Evolutionary conservation across 1,140 invertebrate genomes (phyloP), one percentile per base, ranked within the genome.

Genomic region (Zaprionus ornatus): DNA sequence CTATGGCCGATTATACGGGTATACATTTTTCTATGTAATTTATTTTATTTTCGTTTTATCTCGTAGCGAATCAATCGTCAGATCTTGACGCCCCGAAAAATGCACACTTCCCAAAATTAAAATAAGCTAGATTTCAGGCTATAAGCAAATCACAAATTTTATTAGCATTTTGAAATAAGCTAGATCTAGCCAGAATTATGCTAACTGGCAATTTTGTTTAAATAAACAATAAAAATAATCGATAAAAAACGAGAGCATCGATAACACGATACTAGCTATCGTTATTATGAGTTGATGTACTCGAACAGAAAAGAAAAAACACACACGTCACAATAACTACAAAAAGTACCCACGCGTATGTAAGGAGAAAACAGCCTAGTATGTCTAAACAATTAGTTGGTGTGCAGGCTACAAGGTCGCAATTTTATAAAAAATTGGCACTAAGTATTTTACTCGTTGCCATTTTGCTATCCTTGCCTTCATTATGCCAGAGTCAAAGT

Each of bases 321-420:
- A 87, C 74, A 87, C 84, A 87, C 84, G 84, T 87, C 84, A 87
- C 84, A 84, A 78, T 52, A 72, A 59, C 62, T 63, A 66, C 45
- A 54, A 65, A 40, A 57, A 35, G 69, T 62, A 52, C 60, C 37
- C 35, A 67, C 80, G 70, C 69, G 68, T 55, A 52, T 54, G 13
- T 64, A 29, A 25, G 17, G 7, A 19, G 23, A 54, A 71, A 23
- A 40, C 3, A 10, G 25, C 29, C 37, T 29, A 76, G 35, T 42
- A 88, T 88, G 85, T 68, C 66, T 17, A 88, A 85, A 61, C 79
- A 88, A 74, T 56, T 90, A 63, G 67, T 67, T 54, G 76, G 85
- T 70, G 74, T 74, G 3, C 65, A 79, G 54, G 40, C 50, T 10
- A 69, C 78, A 62, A 74, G 73, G 63, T 50, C 90, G 9, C 79